Conservation (phyloP, 2,888 invertebrate genomes). For the Polydrusus tereticollis region DNA sequence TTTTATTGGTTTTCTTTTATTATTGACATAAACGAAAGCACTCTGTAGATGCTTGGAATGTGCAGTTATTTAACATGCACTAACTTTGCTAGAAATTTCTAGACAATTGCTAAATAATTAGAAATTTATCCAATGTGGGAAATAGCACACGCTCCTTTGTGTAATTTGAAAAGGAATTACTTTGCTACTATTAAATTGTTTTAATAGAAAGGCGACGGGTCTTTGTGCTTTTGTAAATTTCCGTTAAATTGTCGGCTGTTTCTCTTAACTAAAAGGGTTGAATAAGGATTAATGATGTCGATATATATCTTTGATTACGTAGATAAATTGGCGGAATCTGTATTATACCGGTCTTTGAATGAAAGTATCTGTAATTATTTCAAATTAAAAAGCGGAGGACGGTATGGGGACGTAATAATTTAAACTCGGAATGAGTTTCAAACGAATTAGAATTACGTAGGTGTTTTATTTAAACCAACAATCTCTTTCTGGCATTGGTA, state of each 20-base stretch:
- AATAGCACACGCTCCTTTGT: conserved; percentile 27
- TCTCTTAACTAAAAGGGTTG: conserved; percentile 22
- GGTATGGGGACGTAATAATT: neutral
- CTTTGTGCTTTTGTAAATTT: conserved; percentile 33
- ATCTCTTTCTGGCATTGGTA: no score
- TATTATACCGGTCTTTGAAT: neutral
- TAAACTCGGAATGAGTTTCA: neutral
- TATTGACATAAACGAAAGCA: no score
- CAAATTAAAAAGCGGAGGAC: neutral
- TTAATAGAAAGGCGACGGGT: conserved; percentile 21
- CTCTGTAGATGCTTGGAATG: neutral
- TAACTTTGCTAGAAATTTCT: conserved; percentile 1
- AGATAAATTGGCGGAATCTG: conserved; percentile 8
- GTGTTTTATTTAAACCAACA: no score
- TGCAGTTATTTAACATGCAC: conserved; percentile 4
- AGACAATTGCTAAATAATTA: conserved; percentile 18
- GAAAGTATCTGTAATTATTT: neutral
- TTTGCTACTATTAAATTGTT: conserved; percentile 30
- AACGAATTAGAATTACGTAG: no score
- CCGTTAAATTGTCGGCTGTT: conserved; percentile 25
- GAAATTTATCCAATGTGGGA: conserved; percentile 34
- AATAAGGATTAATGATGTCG: conserved; percentile 20
- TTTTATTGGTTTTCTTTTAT: no score
- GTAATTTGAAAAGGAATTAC: conserved; percentile 21
- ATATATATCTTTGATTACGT: conserved; percentile 19